Conservation (phyloP, 2,888 invertebrate species). For the Tetragnatha montana region DNA sequence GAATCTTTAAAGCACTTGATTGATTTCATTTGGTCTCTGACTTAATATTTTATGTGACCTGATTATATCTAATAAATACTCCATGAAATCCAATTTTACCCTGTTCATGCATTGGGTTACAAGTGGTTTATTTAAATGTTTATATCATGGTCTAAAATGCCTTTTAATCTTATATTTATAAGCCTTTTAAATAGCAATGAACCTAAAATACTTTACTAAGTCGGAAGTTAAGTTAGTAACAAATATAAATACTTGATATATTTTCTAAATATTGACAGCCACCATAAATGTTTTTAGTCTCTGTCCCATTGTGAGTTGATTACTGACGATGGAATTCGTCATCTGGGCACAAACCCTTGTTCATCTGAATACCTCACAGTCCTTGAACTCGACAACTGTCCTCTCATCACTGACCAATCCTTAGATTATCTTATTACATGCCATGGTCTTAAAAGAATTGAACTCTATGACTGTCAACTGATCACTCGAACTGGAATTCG, state of each 20-base stretch:
- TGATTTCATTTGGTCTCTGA: too few species aligned
- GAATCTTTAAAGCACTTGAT: too few species aligned
- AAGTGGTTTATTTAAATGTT: too few species aligned
- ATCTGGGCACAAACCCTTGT: slow-evolving; percentile 93
- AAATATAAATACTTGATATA: slow-evolving; percentile 29
- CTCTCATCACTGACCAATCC: slow-evolving; percentile 96
- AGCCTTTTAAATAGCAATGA: too few species aligned
- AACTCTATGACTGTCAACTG: slow-evolving; percentile 98
- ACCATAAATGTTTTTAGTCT: slow-evolving; percentile 81
- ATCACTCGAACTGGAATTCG: slow-evolving; percentile 98
- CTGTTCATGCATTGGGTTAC: too few species aligned
- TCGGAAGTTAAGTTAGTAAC: not conserved
- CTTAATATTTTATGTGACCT: too few species aligned
- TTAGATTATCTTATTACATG: slow-evolving; percentile 95
- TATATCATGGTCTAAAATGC: too few species aligned
- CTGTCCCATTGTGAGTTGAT: slow-evolving; percentile 99
- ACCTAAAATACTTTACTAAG: too few species aligned
- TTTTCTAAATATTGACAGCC: not conserved
- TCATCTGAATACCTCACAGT: slow-evolving; percentile 95
- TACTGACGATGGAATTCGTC: slow-evolving; percentile 98
- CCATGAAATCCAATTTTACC: too few species aligned
- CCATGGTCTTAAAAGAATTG: slow-evolving; percentile 96
- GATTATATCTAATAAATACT: too few species aligned
- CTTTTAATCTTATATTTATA: too few species aligned
- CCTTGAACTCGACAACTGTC: slow-evolving; percentile 98